phyloP scores from a whole-genome alignment of 2,113 vertebrate species.

The Epinephelus fuscoguttatus region DNA sequence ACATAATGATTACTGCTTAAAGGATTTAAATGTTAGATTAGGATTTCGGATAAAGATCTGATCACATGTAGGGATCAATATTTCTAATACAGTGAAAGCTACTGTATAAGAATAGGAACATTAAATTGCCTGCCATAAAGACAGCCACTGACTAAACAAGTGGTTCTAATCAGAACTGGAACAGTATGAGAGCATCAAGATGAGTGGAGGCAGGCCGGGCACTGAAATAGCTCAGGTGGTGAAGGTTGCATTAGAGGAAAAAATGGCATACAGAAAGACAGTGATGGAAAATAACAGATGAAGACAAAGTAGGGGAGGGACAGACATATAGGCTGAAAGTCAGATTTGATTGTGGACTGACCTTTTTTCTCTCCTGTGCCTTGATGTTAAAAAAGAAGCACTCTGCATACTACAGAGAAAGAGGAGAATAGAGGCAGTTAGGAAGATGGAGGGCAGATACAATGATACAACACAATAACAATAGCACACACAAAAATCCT shows the following conservation, averaged over 20 bases:
- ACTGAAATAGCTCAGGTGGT: too few species aligned
- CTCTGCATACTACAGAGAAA: constrained; percentile 73
- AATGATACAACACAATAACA: neutral
- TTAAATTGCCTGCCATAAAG: too few species aligned
- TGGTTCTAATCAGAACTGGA: neutral
- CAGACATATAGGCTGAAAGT: too few species aligned
- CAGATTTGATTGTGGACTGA: constrained; percentile 35
- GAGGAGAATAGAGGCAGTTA: neutral
- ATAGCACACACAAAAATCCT: neutral
- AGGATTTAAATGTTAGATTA: too few species aligned
- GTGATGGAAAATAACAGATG: neutral
- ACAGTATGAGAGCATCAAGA: neutral
- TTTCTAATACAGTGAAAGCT: neutral
- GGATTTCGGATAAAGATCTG: neutral
- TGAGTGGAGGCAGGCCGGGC: neutral
- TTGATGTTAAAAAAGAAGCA: constrained; percentile 82
- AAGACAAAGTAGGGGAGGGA: neutral
- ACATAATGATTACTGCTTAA: too few species aligned
- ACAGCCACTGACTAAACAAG: neutral
- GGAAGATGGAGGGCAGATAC: neutral
- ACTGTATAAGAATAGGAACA: neutral
- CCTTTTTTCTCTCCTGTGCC: constrained; percentile 77
- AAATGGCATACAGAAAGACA: neutral
- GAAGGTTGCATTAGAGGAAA: neutral
- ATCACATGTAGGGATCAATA: neutral